phyloP scores from a whole-genome alignment of 1,140 invertebrate genomes.

The Heliconius eleuchia region DNA sequence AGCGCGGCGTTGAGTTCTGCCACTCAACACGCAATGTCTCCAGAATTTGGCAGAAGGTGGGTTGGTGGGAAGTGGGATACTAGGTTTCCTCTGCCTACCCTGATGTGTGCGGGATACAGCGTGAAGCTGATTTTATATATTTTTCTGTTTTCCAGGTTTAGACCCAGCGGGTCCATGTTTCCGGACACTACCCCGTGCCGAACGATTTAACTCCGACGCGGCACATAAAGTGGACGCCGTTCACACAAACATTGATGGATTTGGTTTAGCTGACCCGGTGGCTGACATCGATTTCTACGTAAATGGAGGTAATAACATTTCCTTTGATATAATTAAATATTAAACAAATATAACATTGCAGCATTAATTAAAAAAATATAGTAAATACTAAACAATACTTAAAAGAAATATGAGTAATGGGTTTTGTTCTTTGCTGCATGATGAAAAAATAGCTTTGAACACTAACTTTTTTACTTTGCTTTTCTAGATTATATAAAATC shows the following conservation, averaged over 20 bases:
- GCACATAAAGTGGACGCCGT: slow-evolving; percentile 84
- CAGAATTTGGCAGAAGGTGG: no score
- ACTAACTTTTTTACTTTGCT: no score
- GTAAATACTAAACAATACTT: no score
- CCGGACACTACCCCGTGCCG: slow-evolving; percentile 70
- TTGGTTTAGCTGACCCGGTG: slow-evolving; percentile 84
- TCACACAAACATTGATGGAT: slow-evolving; percentile 87
- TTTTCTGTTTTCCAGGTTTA: slow-evolving; percentile 71
- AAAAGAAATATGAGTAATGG: no score
- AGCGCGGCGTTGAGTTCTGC: no score
- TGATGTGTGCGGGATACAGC: no score
- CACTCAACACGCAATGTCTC: no score
- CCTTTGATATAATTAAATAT: neutral
- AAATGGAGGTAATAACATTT: slow-evolving; percentile 83
- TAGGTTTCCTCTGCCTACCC: no score
- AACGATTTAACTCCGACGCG: slow-evolving; percentile 81
- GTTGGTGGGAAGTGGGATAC: no score
- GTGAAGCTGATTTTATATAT: neutral
- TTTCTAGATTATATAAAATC: no score
- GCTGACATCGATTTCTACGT: slow-evolving; percentile 89
- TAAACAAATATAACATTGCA: neutral
- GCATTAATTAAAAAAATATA: neutral
- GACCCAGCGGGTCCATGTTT: slow-evolving; percentile 86
- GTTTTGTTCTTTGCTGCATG: no score
- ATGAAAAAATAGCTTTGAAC: no score